phyloP scores from a whole-genome alignment of 2,113 vertebrate genomes.

The Plectropomus leopardus region DNA sequence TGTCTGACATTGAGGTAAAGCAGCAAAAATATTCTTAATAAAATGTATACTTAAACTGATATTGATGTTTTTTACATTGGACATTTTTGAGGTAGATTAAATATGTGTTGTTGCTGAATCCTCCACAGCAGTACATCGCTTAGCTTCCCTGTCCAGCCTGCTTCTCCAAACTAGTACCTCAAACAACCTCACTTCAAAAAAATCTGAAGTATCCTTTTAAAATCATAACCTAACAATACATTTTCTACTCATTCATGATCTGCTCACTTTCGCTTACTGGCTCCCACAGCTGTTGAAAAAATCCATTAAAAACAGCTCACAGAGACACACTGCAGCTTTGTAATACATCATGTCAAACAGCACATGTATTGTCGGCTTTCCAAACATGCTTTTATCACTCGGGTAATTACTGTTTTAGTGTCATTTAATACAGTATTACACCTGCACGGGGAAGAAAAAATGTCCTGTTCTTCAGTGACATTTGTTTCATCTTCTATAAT shows the following conservation, averaged over 20 bases:
- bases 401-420: constrained; percentile 71
- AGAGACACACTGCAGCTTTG: constrained; percentile 65
- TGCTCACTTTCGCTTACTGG: constrained; percentile 52
- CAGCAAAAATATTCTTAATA: too few species aligned
- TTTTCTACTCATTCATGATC: constrained; percentile 49
- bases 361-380: constrained; percentile 36
- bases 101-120: too few species aligned
- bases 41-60: too few species aligned
- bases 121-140: too few species aligned
- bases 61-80: too few species aligned
- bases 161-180: too few species aligned
- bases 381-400: constrained; percentile 64
- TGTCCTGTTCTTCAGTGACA: constrained; percentile 40
- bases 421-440: constrained; percentile 61
- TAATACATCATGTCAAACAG: constrained; percentile 66
- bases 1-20: too few species aligned
- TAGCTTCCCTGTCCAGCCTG: too few species aligned
- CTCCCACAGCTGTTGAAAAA: constrained; percentile 53
- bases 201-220: too few species aligned
- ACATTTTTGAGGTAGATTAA: too few species aligned
- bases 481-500: constrained; percentile 47
- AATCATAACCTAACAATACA: constrained; percentile 32
- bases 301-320: constrained; percentile 69
- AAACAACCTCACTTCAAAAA: too few species aligned
- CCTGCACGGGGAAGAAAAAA: constrained; percentile 48